Conservation (phyloP, 2,113 vertebrate species). For the Syngnathoides biaculeatus region DNA sequence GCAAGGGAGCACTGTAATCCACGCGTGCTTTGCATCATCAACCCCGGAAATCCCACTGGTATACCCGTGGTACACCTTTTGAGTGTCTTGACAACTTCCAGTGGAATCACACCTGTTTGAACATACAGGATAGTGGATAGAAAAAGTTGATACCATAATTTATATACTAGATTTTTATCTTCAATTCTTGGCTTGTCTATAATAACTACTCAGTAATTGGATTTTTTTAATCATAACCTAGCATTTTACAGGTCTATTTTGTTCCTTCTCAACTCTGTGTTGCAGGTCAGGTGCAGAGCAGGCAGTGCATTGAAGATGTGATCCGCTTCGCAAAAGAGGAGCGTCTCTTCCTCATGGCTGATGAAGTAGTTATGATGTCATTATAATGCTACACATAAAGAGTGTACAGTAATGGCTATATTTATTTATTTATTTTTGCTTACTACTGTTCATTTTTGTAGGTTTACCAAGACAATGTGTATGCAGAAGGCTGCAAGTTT, state of each 20-base stretch:
- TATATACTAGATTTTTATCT: too few relatives aligned
- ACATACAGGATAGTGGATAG: too few relatives aligned
- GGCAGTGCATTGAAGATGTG: slow-evolving; percentile 77
- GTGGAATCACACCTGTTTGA: too few relatives aligned
- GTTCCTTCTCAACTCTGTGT: background rate
- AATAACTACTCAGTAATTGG: too few relatives aligned
- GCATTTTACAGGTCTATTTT: too few relatives aligned
- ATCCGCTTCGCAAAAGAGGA: slow-evolving; percentile 77
- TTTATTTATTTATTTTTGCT: background rate
- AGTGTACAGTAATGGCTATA: too few relatives aligned
- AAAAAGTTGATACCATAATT: too few relatives aligned
- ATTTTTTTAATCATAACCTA: too few relatives aligned
- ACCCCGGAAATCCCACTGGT: slow-evolving; percentile 94
- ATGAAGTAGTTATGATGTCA: slow-evolving; percentile 74
- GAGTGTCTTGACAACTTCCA: too few relatives aligned
- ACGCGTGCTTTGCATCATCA: slow-evolving; percentile 85
- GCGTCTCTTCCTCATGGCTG: slow-evolving; percentile 81
- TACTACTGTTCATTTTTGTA: slow-evolving; percentile 8
- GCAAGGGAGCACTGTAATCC: slow-evolving; percentile 78
- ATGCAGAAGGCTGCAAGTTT: slow-evolving; percentile 81
- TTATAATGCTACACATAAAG: background rate
- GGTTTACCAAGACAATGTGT: slow-evolving; percentile 90
- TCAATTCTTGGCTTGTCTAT: too few relatives aligned
- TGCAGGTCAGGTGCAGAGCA: slow-evolving; percentile 81
- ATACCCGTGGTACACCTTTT: background rate